Base-by-base conservation (phyloP, 2,113 vertebrate species). In the Syngnathoides biaculeatus region DNA sequence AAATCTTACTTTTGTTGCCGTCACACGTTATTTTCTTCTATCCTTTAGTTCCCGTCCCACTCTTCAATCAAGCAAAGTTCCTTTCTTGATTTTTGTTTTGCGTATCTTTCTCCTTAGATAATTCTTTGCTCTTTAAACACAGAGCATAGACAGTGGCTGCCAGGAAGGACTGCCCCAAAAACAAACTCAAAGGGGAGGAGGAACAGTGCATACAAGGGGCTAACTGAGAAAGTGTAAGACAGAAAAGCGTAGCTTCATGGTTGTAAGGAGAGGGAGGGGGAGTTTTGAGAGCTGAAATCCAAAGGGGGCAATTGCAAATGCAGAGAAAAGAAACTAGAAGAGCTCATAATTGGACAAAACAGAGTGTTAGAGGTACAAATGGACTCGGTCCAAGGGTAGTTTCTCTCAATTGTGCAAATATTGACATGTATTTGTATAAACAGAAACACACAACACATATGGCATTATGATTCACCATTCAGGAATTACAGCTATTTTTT, bases 1-100 rank as follows among this genome's bases (percentile, higher is more conserved):
- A 60, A 60, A 39, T 60, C 58, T 60, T 60, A 60, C 58, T 60
- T 60, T 60, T 10, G 56, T 17, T 58, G 56, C 24, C 26, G 15
- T 58, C 26, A 17, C 26, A 17, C 17, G 24, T 27, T 27, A 58
- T 35, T 39, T 8, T 60, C 19, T 17, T 60, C 58, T 39, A 8
- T 47, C 45, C 17, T 47, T 19, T 2, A 19, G 57, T 59, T 7
- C 19, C 57, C 35, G 27, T 59, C 30, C 24, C 12, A 59, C 57
- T 27, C 57, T 20, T 30, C 30, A 4, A 38, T n/a, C 7, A n/a
- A 4, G 27, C 35, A 60, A 39, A 30, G 58, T 39, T 60, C 58
- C 58, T 60, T 39, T 60, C 7, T 60, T 60, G 27, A 17, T 60
- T 39, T 22, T 4, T 52, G 20, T 52, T 52, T 52, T 22, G 48